Evolutionary conservation across 1,140 invertebrate species (phyloP).

Genomic region (Drosophila kurseongensis): DNA sequence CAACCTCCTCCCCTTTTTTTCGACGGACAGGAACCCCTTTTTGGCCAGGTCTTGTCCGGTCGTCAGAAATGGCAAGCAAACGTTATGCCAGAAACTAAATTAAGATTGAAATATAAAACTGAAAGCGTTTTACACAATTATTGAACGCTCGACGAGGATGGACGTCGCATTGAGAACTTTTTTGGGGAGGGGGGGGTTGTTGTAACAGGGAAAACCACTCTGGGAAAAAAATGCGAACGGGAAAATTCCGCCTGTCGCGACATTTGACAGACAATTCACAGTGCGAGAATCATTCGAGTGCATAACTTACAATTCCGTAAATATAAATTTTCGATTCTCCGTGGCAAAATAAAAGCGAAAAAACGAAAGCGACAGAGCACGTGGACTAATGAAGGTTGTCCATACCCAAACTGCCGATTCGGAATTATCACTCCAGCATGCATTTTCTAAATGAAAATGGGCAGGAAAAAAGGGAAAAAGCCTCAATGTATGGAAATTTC

Average conservation of each 20-base stretch:
- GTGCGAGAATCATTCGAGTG: conserved; percentile 80
- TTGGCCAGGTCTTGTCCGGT: conserved; percentile 21
- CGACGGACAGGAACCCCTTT: neutral
- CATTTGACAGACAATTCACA: conserved; percentile 37
- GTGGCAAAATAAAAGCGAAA: neutral
- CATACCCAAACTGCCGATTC: conserved; percentile 17
- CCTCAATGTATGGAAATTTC: conserved; percentile 83
- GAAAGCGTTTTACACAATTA: conserved; percentile 85
- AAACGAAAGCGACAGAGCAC: neutral
- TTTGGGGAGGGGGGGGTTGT: neutral
- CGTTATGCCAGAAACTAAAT: conserved; percentile 83
- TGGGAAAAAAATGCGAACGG: conserved; percentile 33
- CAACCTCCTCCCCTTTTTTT: conserved; percentile 16
- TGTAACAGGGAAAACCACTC: conserved; percentile 76
- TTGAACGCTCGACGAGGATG: conserved; percentile 47
- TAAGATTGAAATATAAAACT: conserved; percentile 85
- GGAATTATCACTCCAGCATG: conserved; percentile 78
- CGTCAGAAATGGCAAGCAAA: conserved; percentile 62
- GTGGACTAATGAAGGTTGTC: conserved; percentile 67
- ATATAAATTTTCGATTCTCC: conserved; percentile 70
- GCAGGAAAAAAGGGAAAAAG: conserved; percentile 26
- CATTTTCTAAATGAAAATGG: conserved; percentile 76
- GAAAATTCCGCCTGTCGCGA: conserved; percentile 44
- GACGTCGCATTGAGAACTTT: no score
- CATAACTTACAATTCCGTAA: conserved; percentile 84